Base-by-base conservation (phyloP, 2,888 invertebrate species). In the Rotaria magnacalcarata region DNA sequence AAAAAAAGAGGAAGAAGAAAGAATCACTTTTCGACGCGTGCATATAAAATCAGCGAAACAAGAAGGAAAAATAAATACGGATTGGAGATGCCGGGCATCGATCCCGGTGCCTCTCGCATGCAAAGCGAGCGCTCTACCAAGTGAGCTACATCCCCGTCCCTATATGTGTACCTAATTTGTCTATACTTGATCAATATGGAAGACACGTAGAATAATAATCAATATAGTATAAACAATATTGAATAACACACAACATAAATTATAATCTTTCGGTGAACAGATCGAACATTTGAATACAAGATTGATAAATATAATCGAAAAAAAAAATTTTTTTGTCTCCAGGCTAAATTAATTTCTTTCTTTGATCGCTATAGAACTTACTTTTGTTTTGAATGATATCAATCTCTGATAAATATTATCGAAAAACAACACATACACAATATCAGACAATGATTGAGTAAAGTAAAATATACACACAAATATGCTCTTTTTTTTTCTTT, bases 101-200 rank as follows among this genome's bases (percentile, higher is more conserved):
- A 86, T 84, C 86, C 84, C 86, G 86, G 86, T 84, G 84, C 86
- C 86, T 86, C 84, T 67, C 86, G 86, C 84, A 86, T 86, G 86
- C 86, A 67, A 86, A 86, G 84, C 85, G 86, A 67, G 84, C 86
- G 86, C 84, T 86, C 86, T 86, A 86, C 86, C 86, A 74, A 47
- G 67, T 86, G 86, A 86, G 86, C 86, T 86, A 86, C 86, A 67
- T 86, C 86, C 86, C 86, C 84, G 8, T 8, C 24, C 34, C 16
- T 67, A 10, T 67, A 34, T 34, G 34, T 67, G 34, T 3, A 8
- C 27, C 27, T 67, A 3, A 16, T 1, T 16, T n/a, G 8, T 67
- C 67, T 34, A 67, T 34, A 67, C 34, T 34, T 27, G 4, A 67
- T 67, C 14, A 19, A 67, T 34, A 67, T 16, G 27, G 27, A 54